Conservation (phyloP, 1,140 invertebrate species). For the Hermetia illucens region DNA sequence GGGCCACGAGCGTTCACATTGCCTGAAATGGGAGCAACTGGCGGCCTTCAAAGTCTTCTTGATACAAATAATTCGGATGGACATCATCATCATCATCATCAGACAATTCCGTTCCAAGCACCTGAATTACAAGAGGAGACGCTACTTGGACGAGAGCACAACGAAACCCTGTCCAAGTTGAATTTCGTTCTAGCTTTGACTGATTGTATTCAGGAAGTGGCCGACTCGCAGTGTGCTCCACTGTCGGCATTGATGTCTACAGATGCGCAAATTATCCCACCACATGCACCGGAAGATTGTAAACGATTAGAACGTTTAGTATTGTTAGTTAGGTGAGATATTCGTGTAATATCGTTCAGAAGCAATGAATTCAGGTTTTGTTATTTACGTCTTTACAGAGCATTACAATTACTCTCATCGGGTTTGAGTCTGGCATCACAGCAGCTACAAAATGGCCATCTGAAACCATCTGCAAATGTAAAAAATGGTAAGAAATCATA, state of each 20-base stretch:
- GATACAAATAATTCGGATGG: slow-evolving; percentile 31
- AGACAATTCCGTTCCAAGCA: slow-evolving; percentile 68
- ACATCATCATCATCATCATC: slow-evolving; percentile 29
- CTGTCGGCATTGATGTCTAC: slow-evolving; percentile 39
- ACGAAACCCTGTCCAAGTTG: slow-evolving; percentile 83
- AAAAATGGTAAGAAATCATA: slow-evolving; percentile 52
- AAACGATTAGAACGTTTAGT: slow-evolving; percentile 79
- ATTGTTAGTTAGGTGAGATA: slow-evolving; percentile 51
- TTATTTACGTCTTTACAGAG: slow-evolving; percentile 31
- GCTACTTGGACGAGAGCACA: slow-evolving; percentile 84
- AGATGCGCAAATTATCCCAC: slow-evolving; percentile 26
- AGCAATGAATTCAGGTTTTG: neutral
- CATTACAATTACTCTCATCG: slow-evolving; percentile 83
- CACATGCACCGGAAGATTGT: slow-evolving; percentile 35
- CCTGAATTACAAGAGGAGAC: slow-evolving; percentile 93
- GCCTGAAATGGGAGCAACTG: slow-evolving; percentile 57
- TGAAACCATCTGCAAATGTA: slow-evolving; percentile 82
- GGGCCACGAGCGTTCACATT: slow-evolving; percentile 58
- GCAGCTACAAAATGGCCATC: slow-evolving; percentile 64
- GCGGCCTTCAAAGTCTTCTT: slow-evolving; percentile 41
- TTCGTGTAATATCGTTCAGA: neutral
- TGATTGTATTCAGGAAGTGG: slow-evolving; percentile 80
- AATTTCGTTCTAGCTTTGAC: slow-evolving; percentile 85
- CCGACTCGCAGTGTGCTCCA: slow-evolving; percentile 58
- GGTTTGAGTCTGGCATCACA: slow-evolving; percentile 80